Base-by-base conservation (phyloP, 2,888 invertebrate species). In the Tenthredo livida region DNA sequence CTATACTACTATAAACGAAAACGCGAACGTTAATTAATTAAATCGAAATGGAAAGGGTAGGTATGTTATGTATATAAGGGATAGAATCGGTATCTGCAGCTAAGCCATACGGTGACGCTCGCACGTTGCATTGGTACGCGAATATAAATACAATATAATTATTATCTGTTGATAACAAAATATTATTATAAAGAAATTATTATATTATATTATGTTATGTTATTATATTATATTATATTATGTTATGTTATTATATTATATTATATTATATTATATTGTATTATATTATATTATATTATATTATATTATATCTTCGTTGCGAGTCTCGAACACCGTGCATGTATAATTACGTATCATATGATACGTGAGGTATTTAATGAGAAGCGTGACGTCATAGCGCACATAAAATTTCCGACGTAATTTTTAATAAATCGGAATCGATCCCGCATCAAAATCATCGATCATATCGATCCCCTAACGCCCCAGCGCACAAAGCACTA, bases 311-410 rank as follows among this genome's bases (percentile, higher is more conserved):
- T 43, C 7, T n/a, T 54, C 7, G 54, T 54, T 7, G n/a, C 70
- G 70, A 72, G 70, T 72, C 70, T 72, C 70, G 70, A 72, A 72
- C 70, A 72, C 12, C 37, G n/a, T 37, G 70, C 70, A 17, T 70
- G 9, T 70, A 17, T 17, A 37, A 70, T 37, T 43, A 43, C 12
- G 2, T 12, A 43, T 43, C n/a, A n/a, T 43, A 43, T 43, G 9
- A 1, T n/a, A 50, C n/a, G 17, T 54, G 54, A 54, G 6, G 33
- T 37, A 72, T 37, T 9, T 72, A 72, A 72, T 72, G 17, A n/a
- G 33, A 72, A 72, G n/a, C 40, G 54, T 47, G 70, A n/a, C 25
- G 72, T 65, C 50, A 47, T 43, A 21, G 50, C 65, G 82, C 67
- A 15, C 67, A 21, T 54, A 40, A 9, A 54, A 21, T 65, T 50